Base-by-base conservation (phyloP, 2,888 invertebrate species). In the Lithophane socia region DNA sequence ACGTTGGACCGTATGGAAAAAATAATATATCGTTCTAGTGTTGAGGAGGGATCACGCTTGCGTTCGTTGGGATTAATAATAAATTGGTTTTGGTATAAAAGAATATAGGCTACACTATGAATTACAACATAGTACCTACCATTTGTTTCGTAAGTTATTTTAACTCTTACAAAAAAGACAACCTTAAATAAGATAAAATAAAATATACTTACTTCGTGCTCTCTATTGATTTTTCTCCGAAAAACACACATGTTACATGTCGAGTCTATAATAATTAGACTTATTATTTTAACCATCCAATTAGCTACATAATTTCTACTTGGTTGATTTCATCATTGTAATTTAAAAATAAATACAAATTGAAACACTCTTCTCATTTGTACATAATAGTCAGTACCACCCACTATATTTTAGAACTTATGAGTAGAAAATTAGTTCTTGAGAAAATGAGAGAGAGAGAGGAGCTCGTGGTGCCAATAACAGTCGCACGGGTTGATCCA, bases 21-120 rank as follows among this genome's bases (percentile, higher is more conserved):
- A 82, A 82, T 86, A 77, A 85, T 83, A 84, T 73, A 82, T 84
- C 73, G 67, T 77, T 74, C 21, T 60, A 73, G 52, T 72, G 64
- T 76, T 73, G 69, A 69, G 49, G 56, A 72, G 54, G 72, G 75
- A 85, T 79, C 71, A 79, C 85, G 85, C 84, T 69, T 81, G 54
- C n/a, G 69, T 72, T 63, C 63, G 18, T 24, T 1, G 64, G 56
- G 71, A 58, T 84, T 76, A 58, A 70, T 80, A 75, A 42, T 80
- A 76, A 76, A 70, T 70, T 73, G n/a, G 67, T 58, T 84, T 71
- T 56, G 63, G 37, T 79, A 13, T 63, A 56, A 63, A 21, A 44
- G 3, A 24, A 24, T 68, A 49, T 47, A 47, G 49, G 13, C 24
- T 5, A n/a, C 24, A 5, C 2, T 4, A 16, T 56, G 9, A 37